Base-by-base conservation (phyloP, 2,888 invertebrate genomes). In the Dysmachus trigonus region DNA sequence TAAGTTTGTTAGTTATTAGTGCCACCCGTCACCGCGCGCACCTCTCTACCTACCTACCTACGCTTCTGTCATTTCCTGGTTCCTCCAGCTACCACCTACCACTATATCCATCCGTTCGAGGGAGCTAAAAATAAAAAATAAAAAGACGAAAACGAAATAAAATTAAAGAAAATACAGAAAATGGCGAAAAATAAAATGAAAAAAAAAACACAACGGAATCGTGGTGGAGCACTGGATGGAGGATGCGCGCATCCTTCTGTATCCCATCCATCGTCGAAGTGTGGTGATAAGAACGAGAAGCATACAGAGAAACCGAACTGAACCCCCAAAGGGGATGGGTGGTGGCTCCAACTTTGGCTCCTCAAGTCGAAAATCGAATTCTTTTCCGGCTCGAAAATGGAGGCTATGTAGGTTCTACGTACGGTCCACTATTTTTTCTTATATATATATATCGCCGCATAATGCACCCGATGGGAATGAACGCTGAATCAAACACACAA, bases 1-100 rank as follows among this genome's bases (percentile, higher is more conserved):
- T 31, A 73, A 73, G 73, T 73, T 73, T 73, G 73, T 73, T 73
- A 73, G 73, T 73, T 73, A 73, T 31, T 73, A 33, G 73, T 73
- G 22, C 30, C 35, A 31, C 73, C 73, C 73, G 38, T 33, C n/a
- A 4, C n/a, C 53, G 22, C 22, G 27, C 62, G 2, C 62, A 13
- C 22, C 27, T 18, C 62, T 8, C 27, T 10, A 4, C 22, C 22
- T 18, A 27, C 62, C 62, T 27, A 22, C 10, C 27, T 8, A 1
- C 22, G 1, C 0, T 18, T 8, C 62, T 62, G 62, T 62, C 62
- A 62, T 62, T 62, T 62, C 62, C 62, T 62, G 62, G 62, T 62
- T 62, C 62, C 62, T 62, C 2, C 8, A 27, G n/a, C 47, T 15
- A 47, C 47, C n/a, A 22, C 27, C 62, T 62, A 22, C 62, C 18